phyloP scores from a whole-genome alignment of 2,797 vertebrate genomes.

The Synaphobranchus kaupii region DNA sequence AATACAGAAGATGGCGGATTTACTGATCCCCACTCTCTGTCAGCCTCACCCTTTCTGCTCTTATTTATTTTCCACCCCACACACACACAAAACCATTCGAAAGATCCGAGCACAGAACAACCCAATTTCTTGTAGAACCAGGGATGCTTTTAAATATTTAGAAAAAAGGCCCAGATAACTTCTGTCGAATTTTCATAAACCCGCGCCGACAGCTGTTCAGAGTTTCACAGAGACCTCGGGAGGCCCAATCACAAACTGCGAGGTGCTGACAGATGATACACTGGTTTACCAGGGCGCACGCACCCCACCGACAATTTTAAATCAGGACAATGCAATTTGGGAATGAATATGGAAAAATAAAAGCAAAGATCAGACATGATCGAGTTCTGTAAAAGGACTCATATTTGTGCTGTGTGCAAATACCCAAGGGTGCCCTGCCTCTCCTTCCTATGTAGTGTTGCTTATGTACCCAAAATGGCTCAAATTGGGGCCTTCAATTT shows the following conservation, averaged over 20 bases:
- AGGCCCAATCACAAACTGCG: constrained; percentile 34
- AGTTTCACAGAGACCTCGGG: constrained; percentile 29
- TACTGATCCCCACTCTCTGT: constrained; percentile 40
- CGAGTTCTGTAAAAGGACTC: background rate
- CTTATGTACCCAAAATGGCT: too few species aligned
- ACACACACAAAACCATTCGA: constrained; percentile 50
- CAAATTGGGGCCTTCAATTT: too few species aligned
- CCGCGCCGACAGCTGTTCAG: background rate
- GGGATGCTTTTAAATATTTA: constrained; percentile 64
- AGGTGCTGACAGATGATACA: constrained; percentile 35
- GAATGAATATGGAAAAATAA: background rate
- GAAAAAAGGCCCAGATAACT: constrained; percentile 59
- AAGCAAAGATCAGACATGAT: background rate
- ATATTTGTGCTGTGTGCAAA: background rate
- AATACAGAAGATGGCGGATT: constrained; percentile 53
- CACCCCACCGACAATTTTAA: background rate
- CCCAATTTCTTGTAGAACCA: constrained; percentile 57
- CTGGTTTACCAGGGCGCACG: constrained; percentile 37
- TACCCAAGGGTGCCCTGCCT: background rate
- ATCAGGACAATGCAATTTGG: background rate
- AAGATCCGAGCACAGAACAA: constrained; percentile 54
- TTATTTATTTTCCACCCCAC: constrained; percentile 48
- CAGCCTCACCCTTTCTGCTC: constrained; percentile 36
- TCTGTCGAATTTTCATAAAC: constrained; percentile 58
- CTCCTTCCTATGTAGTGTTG: background rate